Conservation (phyloP, 2,113 vertebrate species). For the Thalassoma bifasciatum region DNA sequence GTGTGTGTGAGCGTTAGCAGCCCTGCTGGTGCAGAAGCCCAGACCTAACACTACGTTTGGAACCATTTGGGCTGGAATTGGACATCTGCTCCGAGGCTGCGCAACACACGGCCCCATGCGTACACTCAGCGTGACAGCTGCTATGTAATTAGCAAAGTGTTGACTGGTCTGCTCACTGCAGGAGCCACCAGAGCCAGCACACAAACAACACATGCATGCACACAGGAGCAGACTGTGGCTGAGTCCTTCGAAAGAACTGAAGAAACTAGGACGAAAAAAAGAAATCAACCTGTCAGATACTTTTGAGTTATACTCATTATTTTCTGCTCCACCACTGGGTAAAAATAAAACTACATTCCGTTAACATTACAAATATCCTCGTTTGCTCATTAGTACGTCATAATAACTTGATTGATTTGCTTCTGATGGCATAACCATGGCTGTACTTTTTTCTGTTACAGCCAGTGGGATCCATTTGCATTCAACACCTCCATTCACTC, state of each 20-base stretch:
- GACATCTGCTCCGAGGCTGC: conserved; percentile 80
- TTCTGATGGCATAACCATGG: not conserved
- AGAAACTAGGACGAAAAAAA: too few relatives aligned
- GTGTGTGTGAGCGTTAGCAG: conserved; percentile 34
- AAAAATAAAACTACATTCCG: conserved; percentile 39
- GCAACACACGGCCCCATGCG: conserved; percentile 70
- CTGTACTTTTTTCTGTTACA: conserved; percentile 6
- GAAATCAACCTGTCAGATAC: not conserved
- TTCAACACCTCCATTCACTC: conserved; percentile 29
- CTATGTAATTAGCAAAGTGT: conserved; percentile 82
- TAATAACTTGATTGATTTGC: conserved; percentile 17
- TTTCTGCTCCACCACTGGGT: not conserved
- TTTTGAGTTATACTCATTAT: not conserved
- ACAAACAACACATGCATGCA: conserved; percentile 43
- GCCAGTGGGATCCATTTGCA: conserved; percentile 1
- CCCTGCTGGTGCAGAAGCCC: conserved; percentile 43
- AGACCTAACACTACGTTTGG: conserved; percentile 75
- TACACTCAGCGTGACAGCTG: conserved; percentile 77
- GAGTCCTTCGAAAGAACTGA: not conserved
- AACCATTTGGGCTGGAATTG: conserved; percentile 80
- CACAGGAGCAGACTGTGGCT: conserved; percentile 17
- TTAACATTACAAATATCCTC: conserved; percentile 31
- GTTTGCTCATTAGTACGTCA: not conserved
- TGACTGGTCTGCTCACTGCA: conserved; percentile 74
- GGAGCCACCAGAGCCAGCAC: conserved; percentile 56